phyloP scores from a whole-genome alignment of 2,113 vertebrate genomes.

The Dascyllus trimaculatus region DNA sequence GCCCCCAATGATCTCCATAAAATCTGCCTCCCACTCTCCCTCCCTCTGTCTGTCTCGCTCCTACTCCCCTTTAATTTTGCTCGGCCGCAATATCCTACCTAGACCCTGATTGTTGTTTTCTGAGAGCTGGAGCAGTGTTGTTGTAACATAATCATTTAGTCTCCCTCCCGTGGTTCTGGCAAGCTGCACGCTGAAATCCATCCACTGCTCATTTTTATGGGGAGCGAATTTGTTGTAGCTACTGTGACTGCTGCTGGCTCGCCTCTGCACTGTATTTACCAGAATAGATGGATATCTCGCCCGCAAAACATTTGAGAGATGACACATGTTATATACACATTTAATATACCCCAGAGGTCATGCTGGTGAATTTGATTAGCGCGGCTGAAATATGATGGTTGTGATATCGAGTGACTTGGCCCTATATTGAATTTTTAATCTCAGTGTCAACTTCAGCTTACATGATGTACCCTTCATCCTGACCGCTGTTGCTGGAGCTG shows the following conservation, averaged over 20 bases:
- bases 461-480: slow-evolving; percentile 29
- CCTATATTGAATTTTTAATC: slow-evolving; percentile 69
- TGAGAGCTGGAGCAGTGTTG: slow-evolving; percentile 59
- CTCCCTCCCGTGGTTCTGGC: slow-evolving; percentile 75
- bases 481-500: not conserved
- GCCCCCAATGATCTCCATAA: slow-evolving; percentile 54
- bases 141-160: slow-evolving; percentile 80
- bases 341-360: slow-evolving; percentile 72
- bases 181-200: slow-evolving; percentile 64
- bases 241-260: slow-evolving; percentile 58
- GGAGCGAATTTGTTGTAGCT: slow-evolving; percentile 63
- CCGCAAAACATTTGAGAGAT: slow-evolving; percentile 49
- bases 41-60: slow-evolving; percentile 47
- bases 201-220: slow-evolving; percentile 74
- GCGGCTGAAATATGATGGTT: slow-evolving; percentile 58
- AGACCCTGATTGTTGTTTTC: slow-evolving; percentile 77
- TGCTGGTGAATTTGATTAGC: slow-evolving; percentile 69
- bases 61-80: slow-evolving; percentile 71
- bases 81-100: slow-evolving; percentile 61
- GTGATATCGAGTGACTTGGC: slow-evolving; percentile 62
- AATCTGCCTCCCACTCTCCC: slow-evolving; percentile 50
- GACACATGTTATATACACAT: slow-evolving; percentile 66
- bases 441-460: slow-evolving; percentile 16
- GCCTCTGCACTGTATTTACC: slow-evolving; percentile 51
- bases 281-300: slow-evolving; percentile 60